Percentiles rank a stretch among this genome's conserved stretches.
phyloP scores from a whole-genome alignment of 2,113 vertebrate genomes.

The Stigmatopora argus region DNA sequence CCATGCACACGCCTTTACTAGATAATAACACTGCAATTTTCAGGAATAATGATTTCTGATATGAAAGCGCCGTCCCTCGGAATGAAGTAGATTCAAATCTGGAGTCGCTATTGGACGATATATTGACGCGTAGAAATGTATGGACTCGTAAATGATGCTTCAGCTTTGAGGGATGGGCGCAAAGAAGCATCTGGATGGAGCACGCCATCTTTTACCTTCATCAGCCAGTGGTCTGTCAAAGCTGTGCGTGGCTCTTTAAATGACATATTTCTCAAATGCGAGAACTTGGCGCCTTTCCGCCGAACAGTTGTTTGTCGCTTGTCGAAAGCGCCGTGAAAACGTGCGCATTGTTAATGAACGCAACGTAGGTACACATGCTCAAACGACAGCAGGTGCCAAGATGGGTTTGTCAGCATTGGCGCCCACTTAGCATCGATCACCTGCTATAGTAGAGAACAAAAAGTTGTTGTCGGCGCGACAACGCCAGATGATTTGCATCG shows the following conservation, averaged over 20 bases:
- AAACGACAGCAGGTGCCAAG: conserved; percentile 20
- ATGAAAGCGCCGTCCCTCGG: neutral
- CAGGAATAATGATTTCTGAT: neutral
- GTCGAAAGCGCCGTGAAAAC: conserved; percentile 32
- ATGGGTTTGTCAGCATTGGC: conserved; percentile 29
- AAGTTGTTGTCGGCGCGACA: neutral
- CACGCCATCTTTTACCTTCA: neutral
- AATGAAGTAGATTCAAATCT: neutral
- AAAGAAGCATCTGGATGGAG: neutral
- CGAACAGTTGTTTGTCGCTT: neutral
- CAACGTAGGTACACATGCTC: conserved; percentile 19
- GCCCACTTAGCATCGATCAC: conserved; percentile 22
- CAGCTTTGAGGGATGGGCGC: neutral
- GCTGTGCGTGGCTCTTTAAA: neutral
- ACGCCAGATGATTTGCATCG: neutral
- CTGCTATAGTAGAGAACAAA: neutral
- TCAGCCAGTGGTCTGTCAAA: neutral
- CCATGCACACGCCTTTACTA: no score
- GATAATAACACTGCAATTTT: neutral
- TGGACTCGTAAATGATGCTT: neutral
- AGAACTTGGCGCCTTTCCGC: neutral
- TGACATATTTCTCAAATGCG: neutral
- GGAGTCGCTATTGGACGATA: neutral
- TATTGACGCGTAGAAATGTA: neutral
- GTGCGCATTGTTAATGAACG: conserved; percentile 1